A percentile compares a stretch with the other conserved stretches of the same genome.
Conservation (phyloP, 2,888 invertebrate species). For the Sturmia bella region DNA sequence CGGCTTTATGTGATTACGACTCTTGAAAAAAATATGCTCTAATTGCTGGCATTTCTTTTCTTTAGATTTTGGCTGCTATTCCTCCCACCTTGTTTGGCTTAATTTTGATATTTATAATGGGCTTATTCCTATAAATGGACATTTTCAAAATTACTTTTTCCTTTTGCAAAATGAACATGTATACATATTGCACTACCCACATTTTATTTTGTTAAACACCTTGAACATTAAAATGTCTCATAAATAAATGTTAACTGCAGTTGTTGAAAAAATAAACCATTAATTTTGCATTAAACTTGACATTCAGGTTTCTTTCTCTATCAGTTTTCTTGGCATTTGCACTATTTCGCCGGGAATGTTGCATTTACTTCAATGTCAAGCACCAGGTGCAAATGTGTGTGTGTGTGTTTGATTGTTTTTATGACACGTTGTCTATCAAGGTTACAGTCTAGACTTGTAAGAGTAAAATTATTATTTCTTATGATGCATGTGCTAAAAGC, state of each 20-base stretch:
- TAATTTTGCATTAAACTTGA: constrained; percentile 63
- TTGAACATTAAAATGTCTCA: constrained; percentile 7
- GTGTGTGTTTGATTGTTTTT: constrained; percentile 18
- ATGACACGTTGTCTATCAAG: constrained; percentile 45
- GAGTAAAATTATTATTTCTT: constrained; percentile 16
- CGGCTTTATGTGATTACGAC: no score
- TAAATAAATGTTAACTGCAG: constrained; percentile 54
- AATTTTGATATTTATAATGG: background rate
- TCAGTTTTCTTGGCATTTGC: constrained; percentile 19
- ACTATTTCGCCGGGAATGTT: constrained; percentile 39
- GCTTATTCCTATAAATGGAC: background rate
- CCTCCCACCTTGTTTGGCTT: constrained; percentile 51
- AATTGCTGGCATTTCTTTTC: background rate
- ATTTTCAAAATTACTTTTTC: background rate
- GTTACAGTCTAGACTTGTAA: constrained; percentile 52
- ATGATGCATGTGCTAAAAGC: constrained; percentile 28
- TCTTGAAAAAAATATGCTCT: no score
- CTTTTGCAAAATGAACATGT: no score
- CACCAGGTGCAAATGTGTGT: constrained; percentile 1
- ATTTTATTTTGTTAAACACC: no score
- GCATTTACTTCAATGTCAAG: constrained; percentile 39
- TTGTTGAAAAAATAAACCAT: constrained; percentile 51
- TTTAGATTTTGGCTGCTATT: constrained; percentile 53
- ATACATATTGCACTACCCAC: no score
- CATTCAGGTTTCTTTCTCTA: constrained; percentile 25